A percentile compares a stretch with the other conserved stretches of the same genome.
These are phyloP conservation scores for Falco biarmicus DNA, from an alignment of 2,797 vertebrate species.

Conservation along the genomic window DNA sequence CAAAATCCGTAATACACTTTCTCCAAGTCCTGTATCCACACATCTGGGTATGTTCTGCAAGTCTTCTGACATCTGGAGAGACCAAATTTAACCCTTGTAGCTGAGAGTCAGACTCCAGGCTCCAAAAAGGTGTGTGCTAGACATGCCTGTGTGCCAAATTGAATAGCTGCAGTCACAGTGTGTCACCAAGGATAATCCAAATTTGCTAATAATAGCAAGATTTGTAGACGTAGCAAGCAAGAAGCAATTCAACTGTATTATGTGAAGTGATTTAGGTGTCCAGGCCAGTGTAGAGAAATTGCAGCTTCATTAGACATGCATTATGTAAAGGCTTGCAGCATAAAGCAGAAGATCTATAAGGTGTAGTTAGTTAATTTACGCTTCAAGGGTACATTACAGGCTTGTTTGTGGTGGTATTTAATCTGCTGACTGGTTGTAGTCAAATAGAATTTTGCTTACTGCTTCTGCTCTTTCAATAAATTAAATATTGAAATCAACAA, in stretches of 20 bases:
- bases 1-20: fast-evolving
- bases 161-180: neutral
- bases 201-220: neutral
- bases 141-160: neutral
- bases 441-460: conserved; percentile 31
- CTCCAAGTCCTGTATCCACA: neutral
- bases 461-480: conserved; percentile 51
- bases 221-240: neutral
- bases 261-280: neutral
- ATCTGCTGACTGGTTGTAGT: neutral
- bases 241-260: neutral
- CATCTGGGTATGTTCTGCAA: neutral
- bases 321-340: neutral
- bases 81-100: neutral
- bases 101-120: neutral
- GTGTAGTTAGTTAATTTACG: neutral
- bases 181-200: neutral
- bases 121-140: neutral
- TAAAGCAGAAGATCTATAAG: neutral
- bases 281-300: neutral
- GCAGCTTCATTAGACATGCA: neutral
- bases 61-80: neutral
- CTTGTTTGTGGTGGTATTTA: conserved; percentile 34
- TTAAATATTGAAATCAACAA: conserved; percentile 63
- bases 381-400: neutral